A percentile compares a stretch with the other conserved stretches of the same genome.
Evolutionary conservation across 1,140 invertebrate species (phyloP).

Genomic region (Phymorhynchus buccinoides): DNA sequence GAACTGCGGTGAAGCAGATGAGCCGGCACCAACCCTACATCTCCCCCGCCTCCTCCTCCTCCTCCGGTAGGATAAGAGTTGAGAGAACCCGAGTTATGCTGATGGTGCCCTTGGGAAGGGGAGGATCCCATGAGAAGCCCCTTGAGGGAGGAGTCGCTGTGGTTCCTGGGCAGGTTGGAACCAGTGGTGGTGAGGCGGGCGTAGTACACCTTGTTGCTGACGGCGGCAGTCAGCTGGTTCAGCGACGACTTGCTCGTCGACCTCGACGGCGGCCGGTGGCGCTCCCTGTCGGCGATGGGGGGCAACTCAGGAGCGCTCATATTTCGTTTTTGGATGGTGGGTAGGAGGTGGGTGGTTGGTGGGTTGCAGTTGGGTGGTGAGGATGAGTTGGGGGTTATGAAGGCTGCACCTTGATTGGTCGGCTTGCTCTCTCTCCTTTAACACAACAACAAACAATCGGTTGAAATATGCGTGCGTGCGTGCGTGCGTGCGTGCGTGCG

Average conservation of each 20-base stretch:
- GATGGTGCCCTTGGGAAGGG: neutral
- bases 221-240: constrained; percentile 31
- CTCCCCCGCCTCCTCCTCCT: neutral
- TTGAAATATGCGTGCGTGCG: neutral
- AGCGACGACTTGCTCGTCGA: constrained; percentile 34
- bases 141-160: constrained; percentile 37
- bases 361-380: neutral
- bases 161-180: neutral
- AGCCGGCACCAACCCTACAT: neutral
- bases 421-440: neutral
- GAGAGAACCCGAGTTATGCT: neutral
- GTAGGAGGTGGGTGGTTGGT: neutral
- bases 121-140: neutral
- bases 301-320: constrained; percentile 27
- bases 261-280: constrained; percentile 8
- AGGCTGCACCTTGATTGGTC: neutral
- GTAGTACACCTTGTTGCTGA: constrained; percentile 21
- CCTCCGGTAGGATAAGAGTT: neutral
- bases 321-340: neutral
- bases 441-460: neutral
- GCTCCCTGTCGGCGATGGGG: constrained; percentile 28
- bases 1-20: neutral
- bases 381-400: neutral
- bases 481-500: constrained; percentile 6
- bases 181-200: neutral